Evolutionary conservation across 1,140 invertebrate species (phyloP), one percentile per base, ranked within the genome.

Genomic region (Bombus difficillimus): DNA sequence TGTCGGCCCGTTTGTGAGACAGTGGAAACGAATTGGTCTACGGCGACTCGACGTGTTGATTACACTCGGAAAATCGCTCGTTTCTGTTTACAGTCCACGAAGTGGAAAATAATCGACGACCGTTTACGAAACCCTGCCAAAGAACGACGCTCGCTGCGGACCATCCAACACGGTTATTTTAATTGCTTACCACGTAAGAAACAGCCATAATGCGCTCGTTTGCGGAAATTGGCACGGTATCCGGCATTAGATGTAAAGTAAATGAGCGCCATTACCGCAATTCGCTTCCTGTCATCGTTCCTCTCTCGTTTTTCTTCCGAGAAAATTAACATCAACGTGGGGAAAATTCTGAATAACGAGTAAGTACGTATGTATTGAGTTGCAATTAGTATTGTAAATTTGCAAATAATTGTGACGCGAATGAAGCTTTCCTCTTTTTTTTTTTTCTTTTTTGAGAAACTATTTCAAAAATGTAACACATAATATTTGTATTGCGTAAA

Each of bases 111-210:
- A 76, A 81, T 86, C 75, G 64, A 62, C 77, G 4, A 2, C 13
- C 32, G 76, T 83, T 86, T 72, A 25, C n/a, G 15, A 80, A 83
- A 75, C 34, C 41, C 6, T 10, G 43, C 13, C 53, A 18, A 64
- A 3, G 43, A 66, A 32, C 28, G 18, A 79, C 66, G 66, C 43
- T 57, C 57, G 72, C 64, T 13, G 57, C 62, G 25, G 76, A 88
- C 80, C 77, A 80, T 86, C 88, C 80, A 80, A n/a, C 62, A 22
- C 64, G 66, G 62, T 78, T 43, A 86, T 85, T 88, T 89, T 88
- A 89, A 89, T 89, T 78, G 66, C 81, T 81, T 43, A 37, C 28
- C 64, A 18, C 57, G 41, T 43, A 69, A 77, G 62, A 28, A 39
- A 32, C 78, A 47, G 75, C 13, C 34, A 13, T n/a, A 28, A 57